These are phyloP conservation scores for Epirrhoe tristata DNA, from an alignment of 2,888 invertebrate genomes.

Conservation along the genomic window DNA sequence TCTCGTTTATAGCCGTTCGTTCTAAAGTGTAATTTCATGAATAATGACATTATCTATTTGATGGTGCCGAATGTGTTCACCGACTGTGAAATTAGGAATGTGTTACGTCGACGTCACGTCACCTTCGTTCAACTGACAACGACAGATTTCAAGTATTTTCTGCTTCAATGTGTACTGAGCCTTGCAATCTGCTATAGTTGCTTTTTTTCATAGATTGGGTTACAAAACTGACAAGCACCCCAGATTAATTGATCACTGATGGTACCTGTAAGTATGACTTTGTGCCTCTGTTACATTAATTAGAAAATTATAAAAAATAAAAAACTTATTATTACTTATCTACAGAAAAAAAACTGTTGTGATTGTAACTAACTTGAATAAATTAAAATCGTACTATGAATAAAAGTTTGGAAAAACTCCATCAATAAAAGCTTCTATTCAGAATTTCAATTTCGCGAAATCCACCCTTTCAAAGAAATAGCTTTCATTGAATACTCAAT, in stretches of 20 bases:
- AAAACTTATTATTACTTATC: too few relatives aligned
- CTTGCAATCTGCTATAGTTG: not conserved
- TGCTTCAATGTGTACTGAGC: slow-evolving; percentile 7
- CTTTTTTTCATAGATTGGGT: not conserved
- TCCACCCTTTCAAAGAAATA: not conserved
- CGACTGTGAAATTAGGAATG: slow-evolving; percentile 45
- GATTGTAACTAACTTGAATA: too few relatives aligned
- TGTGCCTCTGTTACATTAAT: too few relatives aligned
- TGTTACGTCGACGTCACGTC: slow-evolving; percentile 38
- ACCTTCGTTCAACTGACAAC: slow-evolving; percentile 29
- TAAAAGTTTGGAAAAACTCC: not conserved
- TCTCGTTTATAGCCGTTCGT: not conserved
- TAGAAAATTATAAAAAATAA: too few relatives aligned
- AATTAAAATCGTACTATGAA: not conserved
- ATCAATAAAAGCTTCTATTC: not conserved
- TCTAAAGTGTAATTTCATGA: slow-evolving; percentile 24
- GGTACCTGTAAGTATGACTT: too few relatives aligned
- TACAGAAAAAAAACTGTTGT: too few relatives aligned
- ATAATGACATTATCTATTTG: slow-evolving; percentile 32
- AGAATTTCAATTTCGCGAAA: not conserved
- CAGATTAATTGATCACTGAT: too few relatives aligned
- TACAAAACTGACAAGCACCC: not conserved
- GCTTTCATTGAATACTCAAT: not conserved
- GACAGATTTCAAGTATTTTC: slow-evolving; percentile 18
- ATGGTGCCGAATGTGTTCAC: slow-evolving; percentile 36